Conservation (phyloP, 2,888 invertebrate species). For the Agriopis aurantiaria region DNA sequence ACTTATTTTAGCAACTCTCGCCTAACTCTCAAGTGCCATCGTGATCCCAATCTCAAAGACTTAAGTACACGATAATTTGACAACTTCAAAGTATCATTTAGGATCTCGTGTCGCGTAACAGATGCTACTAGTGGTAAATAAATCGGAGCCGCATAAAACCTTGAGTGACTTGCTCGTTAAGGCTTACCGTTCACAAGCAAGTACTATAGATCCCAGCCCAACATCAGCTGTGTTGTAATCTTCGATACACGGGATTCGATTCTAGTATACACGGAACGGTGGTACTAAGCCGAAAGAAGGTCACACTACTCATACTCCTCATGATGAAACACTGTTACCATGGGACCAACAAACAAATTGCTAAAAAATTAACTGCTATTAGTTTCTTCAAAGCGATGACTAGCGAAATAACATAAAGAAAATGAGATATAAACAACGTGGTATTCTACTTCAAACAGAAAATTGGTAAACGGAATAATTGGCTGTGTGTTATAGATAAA, state of each 20-base stretch:
- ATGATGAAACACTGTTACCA: not conserved
- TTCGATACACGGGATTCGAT: too few relatives aligned
- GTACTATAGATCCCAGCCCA: constrained; percentile 46
- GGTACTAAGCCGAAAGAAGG: too few relatives aligned
- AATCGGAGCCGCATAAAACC: constrained; percentile 70
- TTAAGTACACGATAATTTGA: constrained; percentile 75
- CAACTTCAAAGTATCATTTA: constrained; percentile 82
- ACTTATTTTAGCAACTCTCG: not conserved
- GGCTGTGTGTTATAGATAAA: too few relatives aligned
- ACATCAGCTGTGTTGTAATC: constrained; percentile 58
- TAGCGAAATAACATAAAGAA: too few relatives aligned
- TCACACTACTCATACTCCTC: not conserved
- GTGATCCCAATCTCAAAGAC: constrained; percentile 18
- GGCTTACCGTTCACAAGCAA: constrained; percentile 59
- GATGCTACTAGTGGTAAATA: constrained; percentile 78
- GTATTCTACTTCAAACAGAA: too few relatives aligned
- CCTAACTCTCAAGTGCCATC: constrained; percentile 8
- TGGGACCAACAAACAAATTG: too few relatives aligned
- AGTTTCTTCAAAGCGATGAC: too few relatives aligned
- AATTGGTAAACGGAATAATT: too few relatives aligned
- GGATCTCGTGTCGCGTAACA: constrained; percentile 70
- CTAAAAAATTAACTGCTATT: too few relatives aligned
- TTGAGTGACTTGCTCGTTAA: constrained; percentile 76
- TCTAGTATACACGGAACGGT: too few relatives aligned
- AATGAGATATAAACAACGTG: too few relatives aligned